Evolutionary conservation across 2,888 invertebrate species (phyloP), one percentile per base, ranked within the genome.

Genomic region (Dryobotodes eremita): DNA sequence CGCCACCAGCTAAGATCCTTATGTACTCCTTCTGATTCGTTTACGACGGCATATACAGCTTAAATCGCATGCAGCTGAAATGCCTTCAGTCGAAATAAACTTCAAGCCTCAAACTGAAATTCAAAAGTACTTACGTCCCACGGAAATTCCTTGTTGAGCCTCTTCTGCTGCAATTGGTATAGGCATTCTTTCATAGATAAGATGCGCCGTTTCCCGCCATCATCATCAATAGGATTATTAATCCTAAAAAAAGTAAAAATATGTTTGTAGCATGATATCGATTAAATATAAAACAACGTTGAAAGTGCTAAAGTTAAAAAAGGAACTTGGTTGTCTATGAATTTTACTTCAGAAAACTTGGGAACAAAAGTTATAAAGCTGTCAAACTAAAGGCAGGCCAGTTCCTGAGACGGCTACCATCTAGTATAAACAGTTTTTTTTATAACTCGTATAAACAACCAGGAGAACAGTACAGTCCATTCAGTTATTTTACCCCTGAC

Each of bases 101-200:
- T 42, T 42, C 26, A 23, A 8, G 17, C 15, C 11, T 20, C 26
- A 15, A 75, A 65, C 4, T 68, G 7, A 10, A n/a, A 15, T n/a
- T 5, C n/a, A 59, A n/a, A 50, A 70, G 70, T 86, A 95, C 95
- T 94, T 80, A 97, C 97, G 83, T 95, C 94, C 97, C 97, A 97
- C 0, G 95, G 94, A 71, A 93, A 97, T 71, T 95, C 93, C 61
- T 93, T 93, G 83, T 95, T 96, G 6, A 97, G 92, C 87, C 96
- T 97, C 89, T 97, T 96, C 53, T 95, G 93, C 71, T 95, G 95
- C 55, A 96, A 84, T 74, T 95, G 91, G 80, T 95, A 95, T 0
- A 96, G 89, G 57, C 92, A 94, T 23, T 95, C 94, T 61, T 93
- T 95, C 93, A 96, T 95, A 0, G 95, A 92, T 23, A 93, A 83